phyloP scores from a whole-genome alignment of 2,797 vertebrate species.

The Intellagama lesueurii region DNA sequence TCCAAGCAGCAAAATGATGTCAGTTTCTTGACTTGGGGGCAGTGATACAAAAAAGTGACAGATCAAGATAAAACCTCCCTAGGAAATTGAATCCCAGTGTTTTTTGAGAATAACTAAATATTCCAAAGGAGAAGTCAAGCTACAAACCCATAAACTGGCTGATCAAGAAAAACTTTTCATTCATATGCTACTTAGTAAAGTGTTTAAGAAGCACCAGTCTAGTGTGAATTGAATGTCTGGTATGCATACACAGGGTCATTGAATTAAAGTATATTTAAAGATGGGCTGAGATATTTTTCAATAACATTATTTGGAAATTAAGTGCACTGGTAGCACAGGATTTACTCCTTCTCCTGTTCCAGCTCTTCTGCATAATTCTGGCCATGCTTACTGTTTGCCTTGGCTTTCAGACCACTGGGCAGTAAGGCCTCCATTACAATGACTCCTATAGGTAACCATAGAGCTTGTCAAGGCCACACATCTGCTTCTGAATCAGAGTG shows the following conservation, averaged over 20 bases:
- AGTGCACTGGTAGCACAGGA: not conserved
- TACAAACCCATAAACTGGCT: not conserved
- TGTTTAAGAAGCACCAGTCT: not conserved
- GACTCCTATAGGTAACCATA: not conserved
- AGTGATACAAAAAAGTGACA: not conserved
- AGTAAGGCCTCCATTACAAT: not conserved
- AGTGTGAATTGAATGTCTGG: not conserved
- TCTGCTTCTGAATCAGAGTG: not conserved
- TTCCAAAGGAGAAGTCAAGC: not conserved
- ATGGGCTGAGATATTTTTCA: not conserved
- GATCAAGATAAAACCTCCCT: not conserved
- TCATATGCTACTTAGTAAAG: not conserved
- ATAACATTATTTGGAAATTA: not conserved
- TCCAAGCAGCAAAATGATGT: not conserved
- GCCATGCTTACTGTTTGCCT: not conserved
- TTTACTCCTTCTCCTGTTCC: not conserved
- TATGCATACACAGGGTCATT: not conserved
- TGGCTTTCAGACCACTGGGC: not conserved
- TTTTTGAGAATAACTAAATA: not conserved
- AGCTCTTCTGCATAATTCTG: not conserved
- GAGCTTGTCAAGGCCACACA: not conserved
- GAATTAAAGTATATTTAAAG: constrained; percentile 1
- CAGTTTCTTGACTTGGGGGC: not conserved
- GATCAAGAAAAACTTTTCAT: not conserved
- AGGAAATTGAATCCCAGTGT: not conserved